These are phyloP conservation scores for Apomyelois bistriatella DNA, from an alignment of 2,888 invertebrate genomes.

Conservation along the genomic window DNA sequence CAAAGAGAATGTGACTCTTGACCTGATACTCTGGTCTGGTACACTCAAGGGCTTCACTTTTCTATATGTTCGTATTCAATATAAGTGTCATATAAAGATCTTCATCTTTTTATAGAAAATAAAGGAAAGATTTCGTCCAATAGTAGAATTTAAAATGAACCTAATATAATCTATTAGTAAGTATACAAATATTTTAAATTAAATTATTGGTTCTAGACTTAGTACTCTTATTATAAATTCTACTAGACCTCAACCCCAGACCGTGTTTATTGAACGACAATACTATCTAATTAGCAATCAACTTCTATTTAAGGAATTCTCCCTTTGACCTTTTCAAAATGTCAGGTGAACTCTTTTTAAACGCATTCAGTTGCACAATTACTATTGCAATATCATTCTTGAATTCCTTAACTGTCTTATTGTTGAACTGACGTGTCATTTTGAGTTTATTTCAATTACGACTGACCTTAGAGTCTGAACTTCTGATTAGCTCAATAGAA, in stretches of 20 bases:
- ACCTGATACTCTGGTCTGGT: background rate
- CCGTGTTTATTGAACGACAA: constrained; percentile 18
- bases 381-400: constrained; percentile 23
- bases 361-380: constrained; percentile 22
- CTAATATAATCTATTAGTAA: too few relatives aligned
- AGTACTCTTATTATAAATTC: background rate
- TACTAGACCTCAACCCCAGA: background rate
- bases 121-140: too few relatives aligned
- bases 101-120: too few relatives aligned
- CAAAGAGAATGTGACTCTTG: constrained; percentile 7
- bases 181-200: too few relatives aligned
- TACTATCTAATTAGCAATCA: constrained; percentile 33
- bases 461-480: constrained; percentile 28
- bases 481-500: constrained; percentile 19
- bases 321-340: constrained; percentile 35
- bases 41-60: too few relatives aligned
- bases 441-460: constrained; percentile 30
- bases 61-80: too few relatives aligned
- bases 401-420: constrained; percentile 25
- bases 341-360: constrained; percentile 21
- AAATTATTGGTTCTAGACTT: too few relatives aligned
- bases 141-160: too few relatives aligned
- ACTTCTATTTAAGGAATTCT: constrained; percentile 24
- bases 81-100: too few relatives aligned
- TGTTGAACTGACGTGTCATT: constrained; percentile 24